Evolutionary conservation across 2,888 invertebrate genomes (phyloP), one percentile per base, ranked within the genome.

Genomic region (Tiphia femorata): DNA sequence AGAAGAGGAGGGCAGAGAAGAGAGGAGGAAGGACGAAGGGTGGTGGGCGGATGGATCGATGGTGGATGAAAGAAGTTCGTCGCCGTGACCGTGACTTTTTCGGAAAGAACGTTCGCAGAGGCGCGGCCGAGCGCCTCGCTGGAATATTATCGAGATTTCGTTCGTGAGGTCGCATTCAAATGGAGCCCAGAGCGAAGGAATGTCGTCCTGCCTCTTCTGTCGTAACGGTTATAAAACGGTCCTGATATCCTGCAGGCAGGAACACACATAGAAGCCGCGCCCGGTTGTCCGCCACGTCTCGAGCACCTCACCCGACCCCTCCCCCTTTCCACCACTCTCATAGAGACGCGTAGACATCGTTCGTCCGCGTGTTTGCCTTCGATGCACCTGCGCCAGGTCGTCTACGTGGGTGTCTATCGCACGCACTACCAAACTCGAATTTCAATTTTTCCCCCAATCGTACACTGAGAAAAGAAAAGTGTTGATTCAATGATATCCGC

Each of bases 141-240:
- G 12, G 20, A 20, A 21, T 8, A 48, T 47, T 53, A 38, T 25
- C 30, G 19, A 49, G 56, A 58, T 61, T n/a, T 63, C 44, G 58
- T 64, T 51, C 56, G 62, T 56, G 54, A 49, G 65, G 54, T 59
- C 63, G 46, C 58, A 67, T 64, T 75, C 52, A 62, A 60, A 64
- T 63, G 54, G 63, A 55, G 64, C 63, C 44, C 14, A n/a, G 19
- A 19, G 38, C 61, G 58, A 57, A 65, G 77, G 77, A 78, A 78
- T 78, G 78, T 70, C 61, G 78, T 76, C 67, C 73, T 70, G 71
- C 71, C 69, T 66, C 68, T 68, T 68, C 72, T 70, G 65, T 65
- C 64, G 70, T 76, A 77, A 77, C 77, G 73, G 77, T 76, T 73
- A 72, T 71, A 68, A 67, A 74, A 72, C 70, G 64, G 75, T 70